phyloP scores from a whole-genome alignment of 2,113 vertebrate genomes.

The Myiagra hebetior region DNA sequence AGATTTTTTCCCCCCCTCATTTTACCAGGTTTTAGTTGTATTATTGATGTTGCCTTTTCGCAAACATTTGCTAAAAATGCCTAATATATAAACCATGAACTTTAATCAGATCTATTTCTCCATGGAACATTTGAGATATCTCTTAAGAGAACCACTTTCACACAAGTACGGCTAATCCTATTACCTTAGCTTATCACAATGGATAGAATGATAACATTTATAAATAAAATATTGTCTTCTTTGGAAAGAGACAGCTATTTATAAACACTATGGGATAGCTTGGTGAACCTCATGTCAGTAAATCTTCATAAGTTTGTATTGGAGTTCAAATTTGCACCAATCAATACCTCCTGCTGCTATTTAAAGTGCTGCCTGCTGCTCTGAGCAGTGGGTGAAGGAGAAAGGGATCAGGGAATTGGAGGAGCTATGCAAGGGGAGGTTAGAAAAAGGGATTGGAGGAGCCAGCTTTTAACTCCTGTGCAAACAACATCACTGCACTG shows the following conservation, averaged over 20 bases:
- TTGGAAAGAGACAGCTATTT: conserved; percentile 33
- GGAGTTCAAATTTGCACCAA: conserved; percentile 6
- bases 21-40: neutral
- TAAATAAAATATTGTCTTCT: conserved; percentile 49
- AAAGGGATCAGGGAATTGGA: neutral
- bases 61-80: neutral
- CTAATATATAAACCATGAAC: neutral
- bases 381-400: neutral
- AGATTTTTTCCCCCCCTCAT: fast-evolving
- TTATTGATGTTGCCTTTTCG: neutral
- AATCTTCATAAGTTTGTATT: neutral
- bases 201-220: conserved; percentile 3
- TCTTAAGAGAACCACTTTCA: neutral
- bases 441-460: neutral
- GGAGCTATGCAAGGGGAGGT: neutral
- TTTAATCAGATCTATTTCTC: neutral
- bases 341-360: conserved; percentile 50
- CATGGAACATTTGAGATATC: neutral
- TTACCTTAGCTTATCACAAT: neutral
- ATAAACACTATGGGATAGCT: neutral
- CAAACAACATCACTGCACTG: neutral
- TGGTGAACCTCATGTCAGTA: neutral
- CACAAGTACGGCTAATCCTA: neutral
- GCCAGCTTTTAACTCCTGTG: neutral
- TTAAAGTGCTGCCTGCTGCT: conserved; percentile 1